Conservation (phyloP, 2,113 vertebrate species). For the Silurus meridionalis region DNA sequence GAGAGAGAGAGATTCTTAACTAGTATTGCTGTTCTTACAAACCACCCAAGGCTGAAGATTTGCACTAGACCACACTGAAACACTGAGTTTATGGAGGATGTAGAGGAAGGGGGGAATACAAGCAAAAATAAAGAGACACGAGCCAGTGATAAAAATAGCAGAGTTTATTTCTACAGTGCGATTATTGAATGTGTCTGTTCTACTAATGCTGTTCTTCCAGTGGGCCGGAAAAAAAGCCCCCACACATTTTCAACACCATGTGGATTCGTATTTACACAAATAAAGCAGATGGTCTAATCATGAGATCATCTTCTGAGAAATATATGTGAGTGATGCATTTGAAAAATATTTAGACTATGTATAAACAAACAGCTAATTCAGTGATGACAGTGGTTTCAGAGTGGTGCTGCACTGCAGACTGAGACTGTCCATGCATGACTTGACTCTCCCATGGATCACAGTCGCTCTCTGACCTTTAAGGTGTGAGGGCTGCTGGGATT, state of each 20-base stretch:
- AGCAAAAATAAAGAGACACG: constrained; percentile 38
- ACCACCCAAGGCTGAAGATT: constrained; percentile 43
- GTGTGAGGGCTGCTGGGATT: constrained; percentile 34
- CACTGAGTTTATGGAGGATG: constrained; percentile 20
- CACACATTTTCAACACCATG: constrained; percentile 45
- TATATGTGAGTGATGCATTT: constrained; percentile 41
- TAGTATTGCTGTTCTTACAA: constrained; percentile 55
- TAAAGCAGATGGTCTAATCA: constrained; percentile 51
- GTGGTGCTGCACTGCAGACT: constrained; percentile 46
- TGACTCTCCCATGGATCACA: constrained; percentile 49
- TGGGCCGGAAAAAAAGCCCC: constrained; percentile 4
- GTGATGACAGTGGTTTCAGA: constrained; percentile 44
- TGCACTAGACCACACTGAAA: constrained; percentile 62
- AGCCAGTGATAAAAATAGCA: constrained; percentile 53
- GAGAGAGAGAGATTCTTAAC: not conserved
- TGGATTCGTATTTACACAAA: constrained; percentile 47
- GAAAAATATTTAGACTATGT: constrained; percentile 29
- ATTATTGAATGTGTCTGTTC: constrained; percentile 42
- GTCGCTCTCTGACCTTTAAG: constrained; percentile 34
- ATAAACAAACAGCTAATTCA: constrained; percentile 29
- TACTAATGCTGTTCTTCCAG: constrained; percentile 31
- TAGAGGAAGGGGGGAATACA: constrained; percentile 23
- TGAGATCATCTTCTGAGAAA: constrained; percentile 51
- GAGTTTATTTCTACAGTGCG: constrained; percentile 50
- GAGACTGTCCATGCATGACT: constrained; percentile 49